phyloP scores from a whole-genome alignment of 1,140 invertebrate genomes.

The Globodera rostochiensis region DNA sequence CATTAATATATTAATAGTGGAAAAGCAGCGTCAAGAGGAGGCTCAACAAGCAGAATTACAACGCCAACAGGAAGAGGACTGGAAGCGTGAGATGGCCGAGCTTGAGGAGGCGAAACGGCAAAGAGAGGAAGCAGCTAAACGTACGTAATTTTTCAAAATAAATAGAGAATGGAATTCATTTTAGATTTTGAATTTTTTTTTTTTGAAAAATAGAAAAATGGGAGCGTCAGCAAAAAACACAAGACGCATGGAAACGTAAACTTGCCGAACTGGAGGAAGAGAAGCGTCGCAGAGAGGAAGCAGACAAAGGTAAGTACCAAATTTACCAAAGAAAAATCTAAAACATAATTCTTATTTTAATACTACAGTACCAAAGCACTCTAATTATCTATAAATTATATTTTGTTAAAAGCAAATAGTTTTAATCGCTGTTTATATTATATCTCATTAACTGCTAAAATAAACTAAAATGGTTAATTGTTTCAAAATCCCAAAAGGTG shows the following conservation, averaged over 20 bases:
- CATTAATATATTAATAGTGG: too few species aligned
- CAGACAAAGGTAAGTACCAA: background rate
- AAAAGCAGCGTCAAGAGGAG: background rate
- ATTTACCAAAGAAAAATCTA: too few species aligned
- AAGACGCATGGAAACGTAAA: background rate
- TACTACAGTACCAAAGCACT: too few species aligned
- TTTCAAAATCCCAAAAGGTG: too few species aligned
- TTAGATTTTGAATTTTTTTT: background rate
- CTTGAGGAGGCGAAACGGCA: background rate
- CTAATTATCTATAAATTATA: too few species aligned
- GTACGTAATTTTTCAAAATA: background rate
- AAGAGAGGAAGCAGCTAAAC: background rate
- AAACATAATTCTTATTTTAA: too few species aligned
- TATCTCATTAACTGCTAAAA: too few species aligned
- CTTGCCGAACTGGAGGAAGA: background rate
- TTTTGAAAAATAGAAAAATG: background rate
- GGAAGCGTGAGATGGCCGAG: background rate
- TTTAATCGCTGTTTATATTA: too few species aligned
- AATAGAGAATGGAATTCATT: background rate
- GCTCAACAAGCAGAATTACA: background rate
- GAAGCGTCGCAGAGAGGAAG: background rate
- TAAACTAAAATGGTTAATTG: too few species aligned
- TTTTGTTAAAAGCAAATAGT: too few species aligned
- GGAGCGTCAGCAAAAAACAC: background rate
- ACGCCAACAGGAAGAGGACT: background rate